phyloP scores from a whole-genome alignment of 2,113 vertebrate genomes.

The Erythrocercus mccallii region DNA sequence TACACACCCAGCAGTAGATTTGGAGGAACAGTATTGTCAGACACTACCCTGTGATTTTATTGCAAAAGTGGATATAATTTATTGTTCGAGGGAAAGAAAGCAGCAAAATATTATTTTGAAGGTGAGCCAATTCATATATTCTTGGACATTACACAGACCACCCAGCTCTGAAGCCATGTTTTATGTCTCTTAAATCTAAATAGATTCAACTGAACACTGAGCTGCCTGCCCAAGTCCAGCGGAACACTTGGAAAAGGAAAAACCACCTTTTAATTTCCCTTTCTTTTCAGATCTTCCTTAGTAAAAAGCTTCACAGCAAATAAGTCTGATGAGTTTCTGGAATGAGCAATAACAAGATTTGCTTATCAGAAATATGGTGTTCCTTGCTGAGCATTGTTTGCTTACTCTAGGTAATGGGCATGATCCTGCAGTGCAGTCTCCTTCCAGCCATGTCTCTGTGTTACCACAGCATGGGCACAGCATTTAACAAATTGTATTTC shows the following conservation, averaged over 20 bases:
- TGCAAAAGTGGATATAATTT: constrained; percentile 52
- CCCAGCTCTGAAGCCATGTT: constrained; percentile 49
- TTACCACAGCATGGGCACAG: not conserved
- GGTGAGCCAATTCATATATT: constrained; percentile 59
- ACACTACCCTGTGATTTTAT: not conserved
- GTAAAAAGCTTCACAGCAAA: not conserved
- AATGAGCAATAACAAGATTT: not conserved
- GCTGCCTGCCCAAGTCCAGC: constrained; percentile 4
- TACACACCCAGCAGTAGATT: not conserved
- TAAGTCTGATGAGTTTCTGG: not conserved
- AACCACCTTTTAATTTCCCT: not conserved
- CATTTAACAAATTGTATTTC: not conserved
- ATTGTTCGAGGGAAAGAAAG: constrained; percentile 60
- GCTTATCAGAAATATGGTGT: not conserved
- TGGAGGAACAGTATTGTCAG: not conserved
- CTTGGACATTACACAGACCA: constrained; percentile 59
- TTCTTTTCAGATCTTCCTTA: not conserved
- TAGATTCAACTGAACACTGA: constrained; percentile 5
- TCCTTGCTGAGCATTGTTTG: not conserved
- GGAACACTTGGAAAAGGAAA: not conserved
- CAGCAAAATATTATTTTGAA: constrained; percentile 53
- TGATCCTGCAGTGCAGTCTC: not conserved
- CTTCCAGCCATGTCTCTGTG: not conserved
- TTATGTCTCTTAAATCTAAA: constrained; percentile 54
- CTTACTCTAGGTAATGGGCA: not conserved